These are phyloP conservation scores for Hydropotes inermis DNA, from an alignment of 2,113 vertebrate genomes.

Conservation along the genomic window DNA sequence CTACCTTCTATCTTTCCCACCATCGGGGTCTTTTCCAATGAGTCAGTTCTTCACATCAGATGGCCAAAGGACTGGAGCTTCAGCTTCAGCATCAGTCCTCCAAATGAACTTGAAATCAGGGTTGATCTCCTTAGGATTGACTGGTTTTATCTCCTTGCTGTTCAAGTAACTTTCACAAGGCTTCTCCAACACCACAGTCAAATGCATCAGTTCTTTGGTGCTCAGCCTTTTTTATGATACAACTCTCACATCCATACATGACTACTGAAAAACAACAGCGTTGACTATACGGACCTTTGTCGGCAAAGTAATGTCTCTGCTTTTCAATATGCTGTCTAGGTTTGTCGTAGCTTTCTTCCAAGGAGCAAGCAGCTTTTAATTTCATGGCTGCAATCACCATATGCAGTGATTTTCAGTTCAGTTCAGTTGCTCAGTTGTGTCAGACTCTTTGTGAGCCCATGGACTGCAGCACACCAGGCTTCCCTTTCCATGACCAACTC, in stretches of 20 bases:
- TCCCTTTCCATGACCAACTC: not conserved
- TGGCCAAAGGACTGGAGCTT: not conserved
- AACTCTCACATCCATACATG: not conserved
- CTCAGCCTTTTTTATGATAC: not conserved
- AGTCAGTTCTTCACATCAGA: not conserved
- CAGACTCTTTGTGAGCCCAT: not conserved
- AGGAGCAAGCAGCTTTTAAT: not conserved
- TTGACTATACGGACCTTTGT: not conserved
- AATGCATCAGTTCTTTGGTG: not conserved
- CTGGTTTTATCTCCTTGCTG: not conserved
- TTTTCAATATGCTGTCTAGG: not conserved
- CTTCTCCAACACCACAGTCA: not conserved
- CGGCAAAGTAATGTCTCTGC: rapidly evolving
- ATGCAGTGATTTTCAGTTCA: not conserved
- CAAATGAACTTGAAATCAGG: not conserved
- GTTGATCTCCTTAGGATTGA: not conserved
- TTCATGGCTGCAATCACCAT: not conserved
- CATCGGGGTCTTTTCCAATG: not conserved
- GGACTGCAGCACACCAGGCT: not conserved
- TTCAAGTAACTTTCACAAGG: not conserved
- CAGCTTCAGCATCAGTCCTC: not conserved
- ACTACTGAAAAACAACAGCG: not conserved
- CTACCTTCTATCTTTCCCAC: not conserved
- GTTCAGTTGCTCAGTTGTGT: not conserved
- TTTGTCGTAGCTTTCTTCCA: not conserved